Conservation (phyloP, 1,140 invertebrate species). For the Drosophila ironensis region DNA sequence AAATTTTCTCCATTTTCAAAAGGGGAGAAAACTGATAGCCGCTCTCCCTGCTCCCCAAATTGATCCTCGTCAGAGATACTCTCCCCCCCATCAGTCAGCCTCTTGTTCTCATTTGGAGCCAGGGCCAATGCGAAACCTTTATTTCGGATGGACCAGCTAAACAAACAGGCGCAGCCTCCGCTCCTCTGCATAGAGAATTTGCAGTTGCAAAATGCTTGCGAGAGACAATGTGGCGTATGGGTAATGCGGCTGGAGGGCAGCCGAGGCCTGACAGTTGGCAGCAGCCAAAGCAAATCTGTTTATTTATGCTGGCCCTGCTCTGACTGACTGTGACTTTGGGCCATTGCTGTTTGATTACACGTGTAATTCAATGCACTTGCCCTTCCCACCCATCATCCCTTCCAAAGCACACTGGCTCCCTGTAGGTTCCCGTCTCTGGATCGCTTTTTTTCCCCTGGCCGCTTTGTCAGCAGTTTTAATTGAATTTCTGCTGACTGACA, state of each 20-base stretch:
- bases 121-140: background rate
- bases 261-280: background rate
- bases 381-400: background rate
- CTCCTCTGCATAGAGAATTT: slow-evolving; percentile 4
- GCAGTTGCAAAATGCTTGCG: slow-evolving; percentile 48
- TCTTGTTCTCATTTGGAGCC: background rate
- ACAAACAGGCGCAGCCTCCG: background rate
- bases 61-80: slow-evolving; percentile 44
- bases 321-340: slow-evolving; percentile 22
- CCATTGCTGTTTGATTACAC: slow-evolving; percentile 55
- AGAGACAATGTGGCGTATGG: slow-evolving; percentile 42
- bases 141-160: background rate
- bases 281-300: slow-evolving; percentile 35
- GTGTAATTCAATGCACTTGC: slow-evolving; percentile 52
- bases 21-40: background rate
- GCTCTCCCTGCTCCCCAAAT: background rate
- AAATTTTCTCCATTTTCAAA: slow-evolving; percentile 36
- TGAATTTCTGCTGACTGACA: slow-evolving; percentile 52
- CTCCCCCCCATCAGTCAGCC: slow-evolving; percentile 17
- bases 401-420: background rate
- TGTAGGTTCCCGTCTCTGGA: background rate
- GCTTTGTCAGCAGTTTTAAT: slow-evolving; percentile 46
- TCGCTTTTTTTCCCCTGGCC: background rate
- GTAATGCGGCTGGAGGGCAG: slow-evolving; percentile 18
- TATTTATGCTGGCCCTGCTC: slow-evolving; percentile 45